A percentile compares a stretch with the other conserved stretches of the same genome.
Evolutionary conservation across 2,797 vertebrate genomes (phyloP).

Genomic region (Sternotherus odoratus): DNA sequence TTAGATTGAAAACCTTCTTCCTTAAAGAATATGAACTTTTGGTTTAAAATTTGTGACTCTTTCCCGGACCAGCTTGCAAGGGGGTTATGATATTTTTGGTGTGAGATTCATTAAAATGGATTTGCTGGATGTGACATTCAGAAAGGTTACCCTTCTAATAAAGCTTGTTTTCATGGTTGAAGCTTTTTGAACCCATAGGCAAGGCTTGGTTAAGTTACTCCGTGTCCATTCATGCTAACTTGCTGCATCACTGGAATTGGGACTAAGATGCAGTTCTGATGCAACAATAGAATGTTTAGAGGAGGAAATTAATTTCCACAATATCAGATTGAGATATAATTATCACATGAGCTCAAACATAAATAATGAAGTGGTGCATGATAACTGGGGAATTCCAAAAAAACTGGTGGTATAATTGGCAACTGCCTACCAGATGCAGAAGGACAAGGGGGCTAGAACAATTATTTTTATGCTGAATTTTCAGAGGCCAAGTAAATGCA

Average conservation of each 20-base stretch:
- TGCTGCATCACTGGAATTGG: neutral
- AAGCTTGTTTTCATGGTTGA: conserved; percentile 28
- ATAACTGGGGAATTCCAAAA: neutral
- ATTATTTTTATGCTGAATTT: neutral
- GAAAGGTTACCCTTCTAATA: conserved; percentile 48
- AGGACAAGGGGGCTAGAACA: neutral
- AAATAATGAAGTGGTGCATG: neutral
- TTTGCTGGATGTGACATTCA: conserved; percentile 28
- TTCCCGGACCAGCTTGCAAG: conserved; percentile 15
- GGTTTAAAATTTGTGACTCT: neutral
- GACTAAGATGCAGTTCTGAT: neutral
- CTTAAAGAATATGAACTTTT: neutral
- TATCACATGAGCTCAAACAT: conserved; percentile 13
- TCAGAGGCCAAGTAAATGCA: neutral
- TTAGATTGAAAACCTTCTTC: conserved; percentile 8
- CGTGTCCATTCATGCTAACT: conserved; percentile 59
- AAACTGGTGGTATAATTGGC: neutral
- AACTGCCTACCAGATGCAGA: neutral
- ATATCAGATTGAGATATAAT: conserved; percentile 49
- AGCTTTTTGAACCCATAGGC: neutral
- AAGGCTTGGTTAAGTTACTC: conserved; percentile 19
- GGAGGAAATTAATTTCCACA: conserved; percentile 26
- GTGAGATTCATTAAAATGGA: conserved; percentile 16
- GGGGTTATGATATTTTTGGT: conserved; percentile 6
- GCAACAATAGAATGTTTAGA: conserved; percentile 27